phyloP scores from a whole-genome alignment of 2,113 vertebrate genomes.

The Laterallus jamaicensis region DNA sequence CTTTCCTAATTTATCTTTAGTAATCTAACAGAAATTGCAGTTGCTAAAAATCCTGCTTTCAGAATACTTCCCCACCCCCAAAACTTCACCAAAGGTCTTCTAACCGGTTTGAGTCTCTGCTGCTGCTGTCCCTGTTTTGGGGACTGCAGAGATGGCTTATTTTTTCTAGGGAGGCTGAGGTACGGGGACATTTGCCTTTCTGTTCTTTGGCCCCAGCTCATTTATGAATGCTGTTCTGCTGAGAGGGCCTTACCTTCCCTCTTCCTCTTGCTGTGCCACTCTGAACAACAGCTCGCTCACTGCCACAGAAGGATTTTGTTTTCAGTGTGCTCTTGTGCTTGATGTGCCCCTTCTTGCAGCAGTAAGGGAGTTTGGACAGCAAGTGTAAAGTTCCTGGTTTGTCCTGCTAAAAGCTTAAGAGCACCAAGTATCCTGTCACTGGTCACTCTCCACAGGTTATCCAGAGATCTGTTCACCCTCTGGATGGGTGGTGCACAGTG shows the following conservation, averaged over 20 bases:
- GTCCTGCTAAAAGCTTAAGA: neutral
- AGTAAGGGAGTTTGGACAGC: neutral
- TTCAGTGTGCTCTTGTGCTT: neutral
- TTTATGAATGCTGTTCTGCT: neutral
- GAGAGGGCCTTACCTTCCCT: neutral
- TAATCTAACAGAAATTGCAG: neutral
- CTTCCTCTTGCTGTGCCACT: neutral
- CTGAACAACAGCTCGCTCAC: neutral
- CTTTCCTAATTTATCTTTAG: neutral
- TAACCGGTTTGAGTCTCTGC: neutral
- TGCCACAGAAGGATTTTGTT: neutral
- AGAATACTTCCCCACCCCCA: neutral
- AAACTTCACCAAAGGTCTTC: neutral
- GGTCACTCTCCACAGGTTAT: neutral
- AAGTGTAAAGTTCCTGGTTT: neutral
- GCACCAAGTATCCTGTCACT: neutral
- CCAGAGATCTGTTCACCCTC: neutral
- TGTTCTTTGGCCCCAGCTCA: neutral
- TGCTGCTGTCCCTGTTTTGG: neutral
- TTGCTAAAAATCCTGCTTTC: no score
- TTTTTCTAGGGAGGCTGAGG: neutral
- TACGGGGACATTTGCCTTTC: neutral
- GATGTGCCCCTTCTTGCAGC: neutral
- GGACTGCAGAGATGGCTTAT: neutral
- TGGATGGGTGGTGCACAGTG: fast-evolving